phyloP scores from a whole-genome alignment of 2,797 vertebrate genomes.

The Muraenolepis orangiensis region DNA sequence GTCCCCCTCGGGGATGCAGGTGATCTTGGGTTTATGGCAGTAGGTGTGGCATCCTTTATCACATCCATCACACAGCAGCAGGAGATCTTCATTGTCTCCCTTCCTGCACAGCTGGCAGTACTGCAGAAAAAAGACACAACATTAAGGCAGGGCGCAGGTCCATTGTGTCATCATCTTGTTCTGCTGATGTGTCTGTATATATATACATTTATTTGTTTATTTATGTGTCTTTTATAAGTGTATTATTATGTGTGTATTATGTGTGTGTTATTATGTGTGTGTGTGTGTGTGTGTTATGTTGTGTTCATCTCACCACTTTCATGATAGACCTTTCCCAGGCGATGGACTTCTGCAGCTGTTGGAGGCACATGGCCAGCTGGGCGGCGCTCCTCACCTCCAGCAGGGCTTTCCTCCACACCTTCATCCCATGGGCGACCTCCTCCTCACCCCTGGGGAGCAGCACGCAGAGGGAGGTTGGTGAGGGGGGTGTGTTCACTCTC shows the following conservation, averaged over 20 bases:
- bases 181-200: too few relatives aligned
- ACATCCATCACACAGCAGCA: conserved; percentile 95
- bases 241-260: too few relatives aligned
- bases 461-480: conserved; percentile 13
- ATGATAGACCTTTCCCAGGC: conserved; percentile 99
- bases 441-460: conserved; percentile 83
- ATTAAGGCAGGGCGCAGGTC: too few relatives aligned
- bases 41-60: conserved; percentile 99
- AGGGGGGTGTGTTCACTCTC: conserved; percentile 25
- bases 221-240: too few relatives aligned
- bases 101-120: conserved; percentile 98
- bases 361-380: conserved; percentile 96
- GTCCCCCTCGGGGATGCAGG: conserved; percentile 94
- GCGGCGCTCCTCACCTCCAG: conserved; percentile 91
- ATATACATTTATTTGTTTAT: too few relatives aligned
- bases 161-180: too few relatives aligned
- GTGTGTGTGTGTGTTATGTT: too few relatives aligned
- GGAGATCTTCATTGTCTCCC: conserved; percentile 96
- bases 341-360: conserved; percentile 98
- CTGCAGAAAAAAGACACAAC: conserved; percentile 64
- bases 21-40: conserved; percentile 98
- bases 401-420: conserved; percentile 94
- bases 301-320: conserved; percentile 89
- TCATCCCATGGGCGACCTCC: conserved; percentile 97
- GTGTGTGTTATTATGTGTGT: too few relatives aligned